These are phyloP conservation scores for Channa striata DNA, from an alignment of 2,797 vertebrate genomes.

Conservation along the genomic window DNA sequence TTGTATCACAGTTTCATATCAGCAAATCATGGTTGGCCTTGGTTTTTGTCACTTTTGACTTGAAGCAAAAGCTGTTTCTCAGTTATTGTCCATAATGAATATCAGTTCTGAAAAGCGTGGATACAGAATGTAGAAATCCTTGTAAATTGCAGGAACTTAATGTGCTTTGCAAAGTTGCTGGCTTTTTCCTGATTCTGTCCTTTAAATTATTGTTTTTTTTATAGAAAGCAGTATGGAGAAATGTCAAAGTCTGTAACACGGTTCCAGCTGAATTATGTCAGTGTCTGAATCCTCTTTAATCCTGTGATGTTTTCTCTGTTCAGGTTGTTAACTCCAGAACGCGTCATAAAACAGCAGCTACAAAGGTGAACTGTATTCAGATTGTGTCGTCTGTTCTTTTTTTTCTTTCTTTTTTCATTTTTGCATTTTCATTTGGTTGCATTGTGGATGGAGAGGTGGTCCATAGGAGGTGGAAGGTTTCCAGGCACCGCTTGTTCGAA, in stretches of 20 bases:
- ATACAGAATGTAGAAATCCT: slow-evolving; percentile 40
- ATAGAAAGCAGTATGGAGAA: slow-evolving; percentile 40
- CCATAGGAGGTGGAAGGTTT: slow-evolving; percentile 19
- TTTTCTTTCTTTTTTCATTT: background rate
- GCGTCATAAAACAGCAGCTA: slow-evolving; percentile 52
- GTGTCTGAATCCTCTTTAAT: slow-evolving; percentile 32
- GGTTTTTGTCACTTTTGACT: slow-evolving; percentile 56
- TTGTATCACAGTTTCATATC: slow-evolving; percentile 75
- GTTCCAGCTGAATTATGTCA: slow-evolving; percentile 34
- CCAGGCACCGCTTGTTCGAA: slow-evolving; percentile 37
- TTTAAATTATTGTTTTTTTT: slow-evolving; percentile 33
- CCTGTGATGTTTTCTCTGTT: slow-evolving; percentile 32
- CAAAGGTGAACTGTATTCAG: slow-evolving; percentile 39
- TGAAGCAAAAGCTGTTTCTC: slow-evolving; percentile 45
- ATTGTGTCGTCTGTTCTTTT: background rate
- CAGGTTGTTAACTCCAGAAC: slow-evolving; percentile 39
- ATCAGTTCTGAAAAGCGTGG: slow-evolving; percentile 33
- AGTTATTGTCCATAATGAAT: slow-evolving; percentile 42
- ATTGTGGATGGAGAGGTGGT: slow-evolving; percentile 38
- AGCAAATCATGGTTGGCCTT: slow-evolving; percentile 58
- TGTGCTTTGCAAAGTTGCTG: slow-evolving; percentile 60
- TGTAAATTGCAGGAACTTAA: slow-evolving; percentile 43
- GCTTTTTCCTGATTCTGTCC: slow-evolving; percentile 45
- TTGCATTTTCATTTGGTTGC: slow-evolving; percentile 26
- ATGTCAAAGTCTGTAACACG: slow-evolving; percentile 35